Evolutionary conservation across 2,888 invertebrate genomes (phyloP).

Genomic region (Lasioglossum villosulum): DNA sequence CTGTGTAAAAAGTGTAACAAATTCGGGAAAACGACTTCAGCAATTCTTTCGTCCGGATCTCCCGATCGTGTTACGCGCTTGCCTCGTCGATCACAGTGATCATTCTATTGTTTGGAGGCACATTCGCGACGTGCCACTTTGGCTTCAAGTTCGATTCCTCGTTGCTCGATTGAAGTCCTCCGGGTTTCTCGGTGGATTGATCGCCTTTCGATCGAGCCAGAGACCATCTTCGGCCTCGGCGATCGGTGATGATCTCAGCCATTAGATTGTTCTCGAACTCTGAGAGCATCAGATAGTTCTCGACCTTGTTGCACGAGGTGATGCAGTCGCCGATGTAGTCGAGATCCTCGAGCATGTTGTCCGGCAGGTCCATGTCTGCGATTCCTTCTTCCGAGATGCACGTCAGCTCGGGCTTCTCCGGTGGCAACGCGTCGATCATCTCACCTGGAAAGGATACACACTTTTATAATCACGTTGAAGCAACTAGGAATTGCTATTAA

Average conservation of each 20-base stretch:
- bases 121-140: conserved; percentile 83
- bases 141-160: conserved; percentile 73
- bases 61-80: conserved; percentile 80
- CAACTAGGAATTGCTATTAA: too few species aligned
- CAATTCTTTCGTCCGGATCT: neutral
- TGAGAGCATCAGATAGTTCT: conserved; percentile 94
- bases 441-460: conserved; percentile 62
- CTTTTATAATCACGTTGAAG: neutral
- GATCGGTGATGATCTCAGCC: conserved; percentile 90
- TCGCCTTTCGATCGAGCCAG: conserved; percentile 86
- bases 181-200: conserved; percentile 76
- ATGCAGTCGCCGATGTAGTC: conserved; percentile 93
- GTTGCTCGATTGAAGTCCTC: conserved; percentile 59
- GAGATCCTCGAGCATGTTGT: conserved; percentile 91
- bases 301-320: conserved; percentile 94
- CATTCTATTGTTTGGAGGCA: conserved; percentile 87
- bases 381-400: conserved; percentile 95
- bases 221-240: conserved; percentile 90
- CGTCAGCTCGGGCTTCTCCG: conserved; percentile 90
- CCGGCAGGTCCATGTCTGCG: conserved; percentile 92
- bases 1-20: conserved; percentile 4
- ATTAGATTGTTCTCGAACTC: conserved; percentile 94
- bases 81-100: conserved; percentile 93
- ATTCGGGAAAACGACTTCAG: neutral
- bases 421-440: conserved; percentile 73